Evolutionary conservation across 2,888 invertebrate genomes (phyloP).

Genomic region (Aromia moschata): DNA sequence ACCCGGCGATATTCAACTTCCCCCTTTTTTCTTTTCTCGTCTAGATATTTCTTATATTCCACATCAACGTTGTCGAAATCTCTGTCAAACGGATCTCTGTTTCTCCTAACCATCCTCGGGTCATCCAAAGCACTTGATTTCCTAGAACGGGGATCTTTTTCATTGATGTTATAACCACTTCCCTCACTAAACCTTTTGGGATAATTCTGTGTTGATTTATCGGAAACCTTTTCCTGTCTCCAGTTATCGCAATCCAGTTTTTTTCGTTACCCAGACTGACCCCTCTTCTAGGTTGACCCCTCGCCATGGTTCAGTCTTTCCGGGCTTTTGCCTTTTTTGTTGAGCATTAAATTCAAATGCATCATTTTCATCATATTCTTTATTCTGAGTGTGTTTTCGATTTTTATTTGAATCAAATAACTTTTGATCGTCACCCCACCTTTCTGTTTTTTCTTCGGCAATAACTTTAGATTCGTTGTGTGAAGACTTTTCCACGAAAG

Average conservation of each 20-base stretch:
- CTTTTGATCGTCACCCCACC: too few species aligned
- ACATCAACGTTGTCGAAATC: constrained; percentile 30
- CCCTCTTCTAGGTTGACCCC: neutral
- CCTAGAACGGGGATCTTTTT: neutral
- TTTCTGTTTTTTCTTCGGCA: too few species aligned
- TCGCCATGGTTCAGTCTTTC: neutral
- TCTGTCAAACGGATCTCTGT: neutral
- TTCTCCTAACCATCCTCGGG: neutral
- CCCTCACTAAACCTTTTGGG: neutral
- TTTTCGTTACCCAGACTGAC: neutral
- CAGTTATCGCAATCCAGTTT: neutral
- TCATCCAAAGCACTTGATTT: neutral
- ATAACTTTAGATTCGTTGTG: too few species aligned
- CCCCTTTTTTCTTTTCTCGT: constrained; percentile 17
- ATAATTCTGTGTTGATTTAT: too few species aligned
- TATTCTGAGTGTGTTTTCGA: too few species aligned
- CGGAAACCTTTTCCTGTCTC: neutral
- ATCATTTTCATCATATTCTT: too few species aligned
- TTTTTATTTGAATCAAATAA: too few species aligned
- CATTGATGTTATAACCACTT: neutral
- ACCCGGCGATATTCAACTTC: constrained; percentile 35
- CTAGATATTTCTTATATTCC: constrained; percentile 31
- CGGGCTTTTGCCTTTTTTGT: neutral
- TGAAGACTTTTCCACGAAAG: too few species aligned
- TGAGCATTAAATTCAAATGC: neutral